phyloP scores from a whole-genome alignment of 1,140 invertebrate species.

The Augochlora pura region DNA sequence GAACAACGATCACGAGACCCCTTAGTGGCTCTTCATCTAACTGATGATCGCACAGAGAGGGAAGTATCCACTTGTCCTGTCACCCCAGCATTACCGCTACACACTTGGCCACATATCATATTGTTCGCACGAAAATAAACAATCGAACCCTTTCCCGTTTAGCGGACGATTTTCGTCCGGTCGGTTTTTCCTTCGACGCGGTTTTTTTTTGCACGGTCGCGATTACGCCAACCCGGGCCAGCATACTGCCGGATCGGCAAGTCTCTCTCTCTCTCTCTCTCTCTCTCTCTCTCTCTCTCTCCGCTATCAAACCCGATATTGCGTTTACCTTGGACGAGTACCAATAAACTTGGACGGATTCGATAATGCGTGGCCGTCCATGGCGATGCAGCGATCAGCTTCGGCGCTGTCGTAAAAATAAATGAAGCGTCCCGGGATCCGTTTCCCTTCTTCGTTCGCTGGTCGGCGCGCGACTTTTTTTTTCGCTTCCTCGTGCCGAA shows the following conservation, averaged over 20 bases:
- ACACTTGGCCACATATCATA: slow-evolving; percentile 43
- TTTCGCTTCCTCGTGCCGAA: not conserved
- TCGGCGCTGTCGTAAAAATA: slow-evolving; percentile 53
- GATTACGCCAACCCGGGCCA: not conserved
- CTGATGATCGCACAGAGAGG: slow-evolving; percentile 66
- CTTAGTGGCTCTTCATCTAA: slow-evolving; percentile 63
- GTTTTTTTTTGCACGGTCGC: not conserved
- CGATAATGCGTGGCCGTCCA: slow-evolving; percentile 44
- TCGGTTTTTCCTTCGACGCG: not conserved
- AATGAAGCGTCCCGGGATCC: slow-evolving; percentile 52
- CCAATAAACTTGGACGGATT: slow-evolving; percentile 33
- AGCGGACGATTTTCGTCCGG: not conserved
- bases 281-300: no score
- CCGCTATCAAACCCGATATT: slow-evolving; percentile 49
- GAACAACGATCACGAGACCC: slow-evolving; percentile 65
- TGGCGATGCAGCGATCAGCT: slow-evolving; percentile 43
- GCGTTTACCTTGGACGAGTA: slow-evolving; percentile 36
- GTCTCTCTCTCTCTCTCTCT: no score
- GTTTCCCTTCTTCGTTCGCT: slow-evolving; percentile 39
- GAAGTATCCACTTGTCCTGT: slow-evolving; percentile 71
- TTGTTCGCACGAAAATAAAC: slow-evolving; percentile 67
- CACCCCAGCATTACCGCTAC: slow-evolving; percentile 60
- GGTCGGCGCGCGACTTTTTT: not conserved
- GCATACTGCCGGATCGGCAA: slow-evolving; percentile 7
- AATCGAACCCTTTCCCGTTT: slow-evolving; percentile 48